phyloP scores from a whole-genome alignment of 2,113 vertebrate species.

The Barbus barbus region DNA sequence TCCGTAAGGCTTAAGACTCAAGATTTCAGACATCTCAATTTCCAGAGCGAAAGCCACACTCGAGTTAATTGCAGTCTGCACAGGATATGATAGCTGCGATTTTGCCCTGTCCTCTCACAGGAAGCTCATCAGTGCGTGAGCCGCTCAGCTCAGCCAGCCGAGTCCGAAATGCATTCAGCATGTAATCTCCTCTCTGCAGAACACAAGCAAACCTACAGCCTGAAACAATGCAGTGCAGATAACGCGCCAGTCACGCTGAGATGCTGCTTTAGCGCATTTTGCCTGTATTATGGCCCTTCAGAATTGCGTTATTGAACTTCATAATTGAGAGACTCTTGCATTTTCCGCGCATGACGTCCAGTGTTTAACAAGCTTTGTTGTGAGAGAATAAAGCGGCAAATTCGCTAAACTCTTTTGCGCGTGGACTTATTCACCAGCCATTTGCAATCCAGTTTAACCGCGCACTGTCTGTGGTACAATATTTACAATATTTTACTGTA shows the following conservation, averaged over 20 bases:
- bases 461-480: background rate
- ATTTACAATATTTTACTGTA: no score
- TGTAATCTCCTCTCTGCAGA: slow-evolving; percentile 56
- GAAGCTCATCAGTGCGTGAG: slow-evolving; percentile 56
- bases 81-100: slow-evolving; percentile 42
- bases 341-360: background rate
- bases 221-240: slow-evolving; percentile 48
- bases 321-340: slow-evolving; percentile 27
- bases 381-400: background rate
- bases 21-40: slow-evolving; percentile 49
- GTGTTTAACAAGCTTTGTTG: slow-evolving; percentile 4
- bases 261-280: slow-evolving; percentile 20
- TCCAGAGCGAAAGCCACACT: slow-evolving; percentile 49
- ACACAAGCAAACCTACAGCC: slow-evolving; percentile 49
- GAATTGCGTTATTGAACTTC: slow-evolving; percentile 29
- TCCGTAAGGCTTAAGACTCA: slow-evolving; percentile 36
- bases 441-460: background rate
- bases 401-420: background rate
- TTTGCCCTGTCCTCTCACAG: slow-evolving; percentile 35
- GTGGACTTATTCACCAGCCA: background rate
- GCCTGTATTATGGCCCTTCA: slow-evolving; percentile 28
- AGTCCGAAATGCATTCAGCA: slow-evolving; percentile 39
- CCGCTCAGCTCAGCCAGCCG: slow-evolving; percentile 37
- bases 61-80: slow-evolving; percentile 56
- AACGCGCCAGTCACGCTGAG: slow-evolving; percentile 37